These are phyloP conservation scores for Eurystomus glaucurus DNA, from an alignment of 2,797 vertebrate species.

Conservation along the genomic window DNA sequence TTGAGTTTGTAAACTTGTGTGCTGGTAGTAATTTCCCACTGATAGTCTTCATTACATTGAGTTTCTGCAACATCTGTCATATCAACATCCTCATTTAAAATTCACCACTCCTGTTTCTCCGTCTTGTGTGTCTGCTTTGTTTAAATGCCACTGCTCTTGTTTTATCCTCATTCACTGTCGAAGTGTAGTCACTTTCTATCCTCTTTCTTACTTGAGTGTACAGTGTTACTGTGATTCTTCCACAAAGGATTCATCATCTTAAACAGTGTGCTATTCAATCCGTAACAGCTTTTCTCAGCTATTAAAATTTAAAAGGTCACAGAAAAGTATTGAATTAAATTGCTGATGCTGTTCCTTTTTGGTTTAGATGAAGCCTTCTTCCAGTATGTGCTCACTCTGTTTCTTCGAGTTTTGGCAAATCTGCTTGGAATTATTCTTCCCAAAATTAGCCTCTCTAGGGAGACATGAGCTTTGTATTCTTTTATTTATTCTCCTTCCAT, in stretches of 20 bases:
- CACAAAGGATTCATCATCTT: background rate
- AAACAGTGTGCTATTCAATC: background rate
- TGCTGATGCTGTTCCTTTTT: background rate
- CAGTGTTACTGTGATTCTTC: background rate
- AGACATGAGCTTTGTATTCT: background rate
- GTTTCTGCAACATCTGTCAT: background rate
- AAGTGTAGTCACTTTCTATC: background rate
- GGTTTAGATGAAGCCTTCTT: background rate
- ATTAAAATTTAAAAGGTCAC: constrained; percentile 3
- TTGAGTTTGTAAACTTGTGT: background rate
- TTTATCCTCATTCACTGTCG: background rate
- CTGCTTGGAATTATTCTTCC: constrained; percentile 22
- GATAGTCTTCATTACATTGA: background rate
- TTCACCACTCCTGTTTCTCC: background rate
- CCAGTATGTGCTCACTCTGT: background rate
- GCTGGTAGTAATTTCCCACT: background rate
- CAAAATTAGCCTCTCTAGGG: background rate
- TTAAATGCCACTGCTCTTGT: background rate
- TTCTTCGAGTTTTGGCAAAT: constrained; percentile 18
- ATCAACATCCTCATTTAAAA: background rate
- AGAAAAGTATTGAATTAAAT: background rate
- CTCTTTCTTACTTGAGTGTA: background rate
- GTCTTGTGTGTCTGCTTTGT: background rate
- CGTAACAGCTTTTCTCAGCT: background rate
- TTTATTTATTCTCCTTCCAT: background rate